phyloP scores from a whole-genome alignment of 1,140 invertebrate species.

The Phymorhynchus buccinoides region DNA sequence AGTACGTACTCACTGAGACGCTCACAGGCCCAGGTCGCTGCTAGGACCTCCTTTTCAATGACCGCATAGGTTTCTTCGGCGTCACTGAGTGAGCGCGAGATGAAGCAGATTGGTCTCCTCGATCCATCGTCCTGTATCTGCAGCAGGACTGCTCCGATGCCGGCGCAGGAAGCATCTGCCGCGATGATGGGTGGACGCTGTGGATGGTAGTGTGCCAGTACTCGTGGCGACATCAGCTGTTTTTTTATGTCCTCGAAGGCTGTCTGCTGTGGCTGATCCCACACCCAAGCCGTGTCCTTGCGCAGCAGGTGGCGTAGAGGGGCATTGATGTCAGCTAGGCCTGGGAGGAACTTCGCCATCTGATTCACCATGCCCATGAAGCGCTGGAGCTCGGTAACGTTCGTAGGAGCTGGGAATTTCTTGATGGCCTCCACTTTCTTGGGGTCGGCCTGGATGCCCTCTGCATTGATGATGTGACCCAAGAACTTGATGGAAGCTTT shows the following conservation, averaged over 20 bases:
- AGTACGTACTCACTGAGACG: conserved; percentile 75
- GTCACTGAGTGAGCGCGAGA: conserved; percentile 47
- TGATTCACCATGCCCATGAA: conserved; percentile 45
- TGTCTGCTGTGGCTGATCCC: too few relatives aligned
- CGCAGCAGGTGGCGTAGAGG: too few relatives aligned
- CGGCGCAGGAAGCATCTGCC: too few relatives aligned
- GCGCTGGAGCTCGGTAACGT: conserved; percentile 21
- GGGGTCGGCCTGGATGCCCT: conserved; percentile 59
- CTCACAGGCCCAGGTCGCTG: conserved; percentile 74
- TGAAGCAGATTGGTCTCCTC: conserved; percentile 47
- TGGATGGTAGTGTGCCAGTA: too few relatives aligned
- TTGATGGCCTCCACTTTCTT: conserved; percentile 59
- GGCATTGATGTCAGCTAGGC: too few relatives aligned
- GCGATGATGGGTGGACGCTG: too few relatives aligned
- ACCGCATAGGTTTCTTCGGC: conserved; percentile 74
- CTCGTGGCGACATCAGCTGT: too few relatives aligned
- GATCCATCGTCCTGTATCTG: conserved; percentile 7
- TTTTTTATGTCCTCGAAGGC: too few relatives aligned
- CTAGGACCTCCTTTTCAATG: conserved; percentile 76
- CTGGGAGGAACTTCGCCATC: too few relatives aligned
- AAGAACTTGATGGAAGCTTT: conserved; percentile 33
- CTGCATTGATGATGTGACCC: conserved; percentile 38
- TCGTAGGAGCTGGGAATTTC: conserved; percentile 60
- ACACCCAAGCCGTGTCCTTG: too few relatives aligned
- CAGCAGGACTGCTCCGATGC: too few relatives aligned